Evolutionary conservation across 2,797 vertebrate species (phyloP), one percentile per base, ranked within the genome.

Genomic region (Fundulus diaphanus): DNA sequence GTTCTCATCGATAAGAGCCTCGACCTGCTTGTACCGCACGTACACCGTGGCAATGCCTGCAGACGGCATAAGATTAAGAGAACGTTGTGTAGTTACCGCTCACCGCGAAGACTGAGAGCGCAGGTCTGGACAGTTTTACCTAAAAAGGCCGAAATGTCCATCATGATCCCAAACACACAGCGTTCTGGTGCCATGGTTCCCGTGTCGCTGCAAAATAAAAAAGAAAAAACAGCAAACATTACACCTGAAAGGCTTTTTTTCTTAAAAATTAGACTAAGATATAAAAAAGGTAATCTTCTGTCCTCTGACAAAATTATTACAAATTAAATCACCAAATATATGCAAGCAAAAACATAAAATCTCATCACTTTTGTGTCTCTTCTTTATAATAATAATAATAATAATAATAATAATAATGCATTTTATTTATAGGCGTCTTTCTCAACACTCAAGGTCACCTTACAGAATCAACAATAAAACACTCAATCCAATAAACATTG

Each of bases 151-250:
- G 96, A 95, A 44, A 98, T 92, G 65, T 96, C 96, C 88, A 99
- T 89, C 97, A 99, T 98, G 86, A 96, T 96, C 81, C 98, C 98
- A 88, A 99, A 99, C 77, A 99, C 91, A 78, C 97, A 99, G 81
- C 97, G 95, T 92, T 99, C 97, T 51, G 97, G 97, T 74, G 96
- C 92, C 57, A 94, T 76, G 1, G 96, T 95, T 73, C 97, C 97
- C 1, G 96, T 96, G 83, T 99, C 97, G 79, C 97, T 99, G 94
- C 70, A 95, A 85, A 35, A 93, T 48, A 74, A 7, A 29, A 44
- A 93, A 51, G 69, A 13, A 29, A 35, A 22, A 11, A 22, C 42
- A 44, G 12, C 57, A 70, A 22, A 61, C 1, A 27, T 15, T n/a
- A 57, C 0, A 8, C 11, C 7, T 33, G 16, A 44, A 70, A 56